These are phyloP conservation scores for Tetragnatha versicolor DNA, from an alignment of 1,140 invertebrate genomes.

Conservation along the genomic window DNA sequence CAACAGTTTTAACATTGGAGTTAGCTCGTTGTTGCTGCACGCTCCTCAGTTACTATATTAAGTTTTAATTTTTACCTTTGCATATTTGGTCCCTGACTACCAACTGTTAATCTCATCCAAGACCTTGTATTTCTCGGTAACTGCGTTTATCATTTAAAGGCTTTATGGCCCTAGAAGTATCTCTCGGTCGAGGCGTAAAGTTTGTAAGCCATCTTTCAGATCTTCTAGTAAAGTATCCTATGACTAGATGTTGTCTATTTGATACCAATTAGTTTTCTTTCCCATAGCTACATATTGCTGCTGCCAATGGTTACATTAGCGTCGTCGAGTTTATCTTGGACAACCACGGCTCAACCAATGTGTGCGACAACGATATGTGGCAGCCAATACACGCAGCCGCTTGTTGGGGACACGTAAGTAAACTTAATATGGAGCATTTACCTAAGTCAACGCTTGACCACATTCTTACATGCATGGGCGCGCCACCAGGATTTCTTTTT, in stretches of 20 bases:
- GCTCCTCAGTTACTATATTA: no score
- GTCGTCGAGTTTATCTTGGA: slow-evolving; percentile 96
- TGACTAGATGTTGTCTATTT: not conserved
- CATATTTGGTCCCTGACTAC: no score
- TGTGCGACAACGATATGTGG: slow-evolving; percentile 94
- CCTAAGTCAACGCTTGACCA: no score
- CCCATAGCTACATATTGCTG: slow-evolving; percentile 90
- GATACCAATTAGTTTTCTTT: not conserved
- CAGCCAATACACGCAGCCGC: slow-evolving; percentile 94
- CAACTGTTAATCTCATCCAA: no score
- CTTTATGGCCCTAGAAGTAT: not conserved
- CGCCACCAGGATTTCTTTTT: no score
- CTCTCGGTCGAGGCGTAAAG: not conserved
- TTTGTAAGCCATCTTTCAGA: not conserved
- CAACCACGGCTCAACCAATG: slow-evolving; percentile 88
- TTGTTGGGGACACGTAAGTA: slow-evolving; percentile 96
- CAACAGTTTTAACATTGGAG: no score
- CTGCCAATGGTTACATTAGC: slow-evolving; percentile 95
- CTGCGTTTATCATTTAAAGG: not conserved
- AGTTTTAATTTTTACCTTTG: no score
- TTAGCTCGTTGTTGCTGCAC: no score
- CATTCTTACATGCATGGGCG: no score
- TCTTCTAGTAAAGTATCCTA: no score
- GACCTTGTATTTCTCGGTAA: not conserved
- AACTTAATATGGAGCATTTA: no score